Conservation (phyloP, 2,113 vertebrate species). For the Pongo pygmaeus region DNA sequence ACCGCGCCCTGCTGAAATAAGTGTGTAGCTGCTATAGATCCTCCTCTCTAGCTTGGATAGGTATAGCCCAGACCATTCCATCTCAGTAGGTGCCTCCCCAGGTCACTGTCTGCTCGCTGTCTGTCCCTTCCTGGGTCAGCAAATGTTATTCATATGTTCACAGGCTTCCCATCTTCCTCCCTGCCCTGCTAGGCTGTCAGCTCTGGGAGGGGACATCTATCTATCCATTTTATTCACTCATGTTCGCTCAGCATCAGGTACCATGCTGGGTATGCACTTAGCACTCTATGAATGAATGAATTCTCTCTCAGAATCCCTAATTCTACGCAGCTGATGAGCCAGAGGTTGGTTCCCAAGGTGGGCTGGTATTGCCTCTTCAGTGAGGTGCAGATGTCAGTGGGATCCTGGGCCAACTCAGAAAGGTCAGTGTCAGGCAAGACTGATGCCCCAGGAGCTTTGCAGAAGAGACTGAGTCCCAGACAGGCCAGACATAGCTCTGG, state of each 20-base stretch:
- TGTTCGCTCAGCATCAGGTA: rapidly evolving
- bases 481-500: background rate
- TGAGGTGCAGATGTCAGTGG: background rate
- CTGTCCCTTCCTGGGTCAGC: background rate
- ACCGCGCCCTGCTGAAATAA: too few relatives aligned
- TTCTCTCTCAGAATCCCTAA: background rate
- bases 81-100: background rate
- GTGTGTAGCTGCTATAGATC: rapidly evolving
- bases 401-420: background rate
- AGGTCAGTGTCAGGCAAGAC: background rate
- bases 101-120: rapidly evolving
- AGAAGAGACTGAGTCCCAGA: background rate
- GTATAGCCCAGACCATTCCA: background rate
- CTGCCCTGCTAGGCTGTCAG: background rate
- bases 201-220: rapidly evolving
- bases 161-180: background rate
- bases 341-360: background rate
- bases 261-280: rapidly evolving
- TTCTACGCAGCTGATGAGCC: background rate
- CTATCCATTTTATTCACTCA: too few relatives aligned
- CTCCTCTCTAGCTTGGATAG: rapidly evolving
- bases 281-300: background rate
- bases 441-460: background rate
- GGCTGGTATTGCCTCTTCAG: background rate
- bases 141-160: background rate